A percentile compares a stretch with the other conserved stretches of the same genome.
phyloP scores from a whole-genome alignment of 1,140 invertebrate genomes.

The Thrips palmi region DNA sequence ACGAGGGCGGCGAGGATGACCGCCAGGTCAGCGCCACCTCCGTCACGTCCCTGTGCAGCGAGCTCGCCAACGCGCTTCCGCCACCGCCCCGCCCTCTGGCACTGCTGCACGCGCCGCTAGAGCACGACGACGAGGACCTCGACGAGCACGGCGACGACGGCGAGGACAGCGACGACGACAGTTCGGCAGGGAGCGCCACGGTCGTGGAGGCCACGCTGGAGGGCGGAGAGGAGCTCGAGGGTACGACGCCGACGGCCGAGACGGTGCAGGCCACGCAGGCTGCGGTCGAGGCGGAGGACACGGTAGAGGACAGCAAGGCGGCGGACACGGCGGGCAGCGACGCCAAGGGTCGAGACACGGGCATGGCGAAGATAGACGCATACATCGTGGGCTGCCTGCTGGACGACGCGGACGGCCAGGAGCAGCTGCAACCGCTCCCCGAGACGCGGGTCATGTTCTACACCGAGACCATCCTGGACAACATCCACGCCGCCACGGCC shows the following conservation, averaged over 20 bases:
- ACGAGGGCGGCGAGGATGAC: too few species aligned
- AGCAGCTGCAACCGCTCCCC: conserved; percentile 1
- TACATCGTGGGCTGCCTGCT: background rate
- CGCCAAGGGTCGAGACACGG: conserved; percentile 6
- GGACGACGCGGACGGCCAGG: conserved; percentile 3
- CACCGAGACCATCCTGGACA: background rate
- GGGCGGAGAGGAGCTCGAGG: conserved; percentile 1
- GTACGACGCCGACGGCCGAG: background rate
- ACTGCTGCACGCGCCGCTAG: too few species aligned
- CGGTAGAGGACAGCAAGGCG: too few species aligned
- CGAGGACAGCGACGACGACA: background rate
- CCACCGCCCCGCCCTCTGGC: too few species aligned
- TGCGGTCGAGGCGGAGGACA: too few species aligned
- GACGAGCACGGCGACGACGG: conserved; percentile 4
- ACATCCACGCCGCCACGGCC: conserved; percentile 7
- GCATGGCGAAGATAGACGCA: conserved; percentile 8
- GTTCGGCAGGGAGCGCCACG: conserved; percentile 8
- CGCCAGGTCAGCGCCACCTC: too few species aligned
- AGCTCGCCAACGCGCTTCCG: too few species aligned
- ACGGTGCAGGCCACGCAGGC: conserved; percentile 1
- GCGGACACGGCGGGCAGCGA: background rate
- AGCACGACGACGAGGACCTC: conserved; percentile 1
- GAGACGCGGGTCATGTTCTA: background rate
- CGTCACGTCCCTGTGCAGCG: too few species aligned
- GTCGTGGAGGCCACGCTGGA: conserved; percentile 3